These are phyloP conservation scores for Palaemon carinicauda DNA, from an alignment of 1,140 invertebrate species.

Conservation along the genomic window DNA sequence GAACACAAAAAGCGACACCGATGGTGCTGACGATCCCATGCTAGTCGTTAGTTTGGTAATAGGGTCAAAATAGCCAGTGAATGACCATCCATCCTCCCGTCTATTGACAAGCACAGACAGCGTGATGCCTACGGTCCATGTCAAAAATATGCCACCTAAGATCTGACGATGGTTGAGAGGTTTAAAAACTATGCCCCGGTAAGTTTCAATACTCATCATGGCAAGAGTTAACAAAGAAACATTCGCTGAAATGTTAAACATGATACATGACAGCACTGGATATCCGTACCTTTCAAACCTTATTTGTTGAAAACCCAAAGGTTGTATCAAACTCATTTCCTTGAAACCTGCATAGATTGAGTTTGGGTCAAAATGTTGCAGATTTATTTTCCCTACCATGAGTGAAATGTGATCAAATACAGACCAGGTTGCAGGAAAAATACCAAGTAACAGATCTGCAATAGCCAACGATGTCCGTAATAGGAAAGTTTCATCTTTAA, in stretches of 20 bases:
- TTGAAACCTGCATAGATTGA: background rate
- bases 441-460: background rate
- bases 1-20: background rate
- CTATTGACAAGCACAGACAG: background rate
- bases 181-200: background rate
- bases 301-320: background rate
- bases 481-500: background rate
- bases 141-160: background rate
- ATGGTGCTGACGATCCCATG: background rate
- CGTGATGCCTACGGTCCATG: background rate
- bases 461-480: background rate
- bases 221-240: background rate
- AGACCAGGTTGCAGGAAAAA: background rate
- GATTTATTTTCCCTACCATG: background rate
- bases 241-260: background rate
- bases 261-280: background rate
- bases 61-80: constrained; percentile 5
- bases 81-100: background rate
- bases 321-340: background rate
- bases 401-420: background rate
- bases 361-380: background rate
- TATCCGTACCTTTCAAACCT: background rate
- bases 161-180: background rate
- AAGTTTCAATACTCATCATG: background rate
- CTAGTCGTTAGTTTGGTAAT: constrained; percentile 1